Base-by-base conservation (phyloP, 2,797 vertebrate species). In the Microctenopoma steveboyesi region DNA sequence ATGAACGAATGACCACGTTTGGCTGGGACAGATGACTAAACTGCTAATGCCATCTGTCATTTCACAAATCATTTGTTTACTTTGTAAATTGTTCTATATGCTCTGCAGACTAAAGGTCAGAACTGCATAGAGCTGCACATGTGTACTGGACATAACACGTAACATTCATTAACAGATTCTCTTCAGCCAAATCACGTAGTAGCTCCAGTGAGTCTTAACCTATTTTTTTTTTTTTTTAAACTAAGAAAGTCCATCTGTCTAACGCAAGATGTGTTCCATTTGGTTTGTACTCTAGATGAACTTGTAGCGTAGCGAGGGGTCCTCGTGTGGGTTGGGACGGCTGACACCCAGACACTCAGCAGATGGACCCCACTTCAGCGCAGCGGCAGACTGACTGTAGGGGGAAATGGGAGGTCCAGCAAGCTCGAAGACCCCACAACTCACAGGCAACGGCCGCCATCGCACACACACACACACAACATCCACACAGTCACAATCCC, bases 311-410 rank as follows among this genome's bases (percentile, higher is more conserved):
- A 40, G 84, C 56, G 77, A 76, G 88, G 68, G 78, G 78, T 80
- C 75, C 70, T 68, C 69, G 72, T 78, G 86, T 82, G 81, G 77
- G 79, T 73, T 81, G 81, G 65, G 46, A 72, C 81, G 74, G 68
- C 80, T 82, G 85, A 70, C 39, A 47, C 69, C 69, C 78, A 83
- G 86, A 83, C 88, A 83, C 85, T 72, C 65, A 87, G 74, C 91
- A 92, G 88, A 91, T 90, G 91, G 91, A 83, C 79, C 65, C 69
- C 76, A 69, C 81, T 80, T 84, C 68, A 71, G 69, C 1, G 7
- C 43, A 40, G 56, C 64, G 68, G 78, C 61, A 54, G 75, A 82
- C 79, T 57, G 78, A 83, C 63, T 71, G 64, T 50, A 70, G 64
- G 74, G 69, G 65, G 58, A 55, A 70, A 74, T 45, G 9, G 64